Conservation (phyloP, 2,888 invertebrate species). For the Ophion ellenae region DNA sequence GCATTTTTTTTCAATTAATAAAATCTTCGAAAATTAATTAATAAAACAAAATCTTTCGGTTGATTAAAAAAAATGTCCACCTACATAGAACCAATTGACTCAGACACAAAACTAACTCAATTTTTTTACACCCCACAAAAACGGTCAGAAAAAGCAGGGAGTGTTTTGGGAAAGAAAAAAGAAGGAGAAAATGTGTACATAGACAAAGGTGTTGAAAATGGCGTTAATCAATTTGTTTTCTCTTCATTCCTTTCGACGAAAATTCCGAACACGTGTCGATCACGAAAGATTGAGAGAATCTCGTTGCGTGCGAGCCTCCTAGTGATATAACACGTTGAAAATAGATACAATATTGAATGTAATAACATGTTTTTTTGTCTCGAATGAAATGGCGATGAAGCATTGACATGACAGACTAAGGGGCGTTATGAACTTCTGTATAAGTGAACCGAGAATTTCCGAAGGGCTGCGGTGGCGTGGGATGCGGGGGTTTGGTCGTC, state of each 20-base stretch:
- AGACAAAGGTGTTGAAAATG: not conserved
- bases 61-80: too few relatives aligned
- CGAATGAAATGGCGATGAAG: constrained; percentile 9
- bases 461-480: not conserved
- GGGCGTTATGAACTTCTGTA: constrained; percentile 24
- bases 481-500: not conserved
- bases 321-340: not conserved
- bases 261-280: constrained; percentile 6
- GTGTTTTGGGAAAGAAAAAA: not conserved
- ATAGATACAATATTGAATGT: constrained; percentile 9
- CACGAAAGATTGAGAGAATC: not conserved
- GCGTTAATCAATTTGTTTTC: not conserved
- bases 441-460: constrained; percentile 3
- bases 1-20: too few relatives aligned
- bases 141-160: not conserved
- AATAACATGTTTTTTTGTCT: constrained; percentile 16
- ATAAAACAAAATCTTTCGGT: too few relatives aligned
- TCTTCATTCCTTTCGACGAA: not conserved
- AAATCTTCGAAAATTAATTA: too few relatives aligned
- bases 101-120: not conserved
- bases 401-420: constrained; percentile 6
- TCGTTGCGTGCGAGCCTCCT: not conserved
- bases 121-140: not conserved
- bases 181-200: not conserved
- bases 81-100: too few relatives aligned